A percentile compares a stretch with the other conserved stretches of the same genome.
Conservation (phyloP, 2,797 vertebrate species). For the Amniataba percoides region DNA sequence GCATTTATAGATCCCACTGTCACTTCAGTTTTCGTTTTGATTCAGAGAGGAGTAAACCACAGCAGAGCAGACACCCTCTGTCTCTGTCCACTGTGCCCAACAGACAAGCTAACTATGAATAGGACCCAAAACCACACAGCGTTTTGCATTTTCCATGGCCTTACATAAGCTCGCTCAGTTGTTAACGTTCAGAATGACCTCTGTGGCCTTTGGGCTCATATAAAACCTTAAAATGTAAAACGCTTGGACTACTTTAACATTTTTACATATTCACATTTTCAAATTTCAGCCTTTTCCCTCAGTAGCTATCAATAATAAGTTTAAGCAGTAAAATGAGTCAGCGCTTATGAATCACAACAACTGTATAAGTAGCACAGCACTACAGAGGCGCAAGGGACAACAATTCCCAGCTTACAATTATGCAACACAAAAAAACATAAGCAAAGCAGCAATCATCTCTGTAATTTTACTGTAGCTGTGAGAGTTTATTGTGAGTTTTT, state of each 20-base stretch:
- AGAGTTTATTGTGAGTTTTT: conserved; percentile 1
- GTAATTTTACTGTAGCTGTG: neutral
- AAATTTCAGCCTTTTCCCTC: conserved; percentile 28
- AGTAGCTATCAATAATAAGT: conserved; percentile 12
- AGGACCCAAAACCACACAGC: neutral
- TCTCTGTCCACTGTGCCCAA: neutral
- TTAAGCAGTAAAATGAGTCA: conserved; percentile 28
- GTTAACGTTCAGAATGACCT: neutral
- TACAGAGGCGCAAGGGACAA: conserved; percentile 10
- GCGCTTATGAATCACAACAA: conserved; percentile 23
- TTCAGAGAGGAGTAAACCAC: neutral
- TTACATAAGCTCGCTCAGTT: neutral
- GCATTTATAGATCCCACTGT: neutral
- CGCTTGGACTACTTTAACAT: neutral
- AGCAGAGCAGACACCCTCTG: neutral
- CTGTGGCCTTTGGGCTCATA: neutral
- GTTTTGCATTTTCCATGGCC: neutral
- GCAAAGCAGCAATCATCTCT: neutral
- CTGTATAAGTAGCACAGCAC: conserved; percentile 11
- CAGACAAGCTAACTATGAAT: neutral
- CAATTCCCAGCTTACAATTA: conserved; percentile 19
- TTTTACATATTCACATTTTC: conserved; percentile 25
- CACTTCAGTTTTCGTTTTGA: neutral
- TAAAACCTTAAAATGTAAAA: neutral
- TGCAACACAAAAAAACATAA: conserved; percentile 18